Evolutionary conservation across 2,888 invertebrate species (phyloP), one percentile per base, ranked within the genome.

Genomic region (Agrochola circellaris): DNA sequence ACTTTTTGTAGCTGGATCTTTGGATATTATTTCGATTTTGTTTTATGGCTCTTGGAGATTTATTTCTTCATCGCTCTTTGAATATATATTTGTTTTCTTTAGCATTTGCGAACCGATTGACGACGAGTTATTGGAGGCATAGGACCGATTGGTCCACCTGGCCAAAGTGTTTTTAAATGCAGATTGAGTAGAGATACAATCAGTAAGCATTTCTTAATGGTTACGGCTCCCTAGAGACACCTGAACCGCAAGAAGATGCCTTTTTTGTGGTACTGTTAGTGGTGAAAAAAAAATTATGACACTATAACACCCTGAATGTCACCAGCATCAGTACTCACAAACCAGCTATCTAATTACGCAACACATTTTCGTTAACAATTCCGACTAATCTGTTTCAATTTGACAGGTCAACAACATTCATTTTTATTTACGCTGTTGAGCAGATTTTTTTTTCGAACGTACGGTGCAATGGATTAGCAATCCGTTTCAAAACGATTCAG

Each of bases 31-130:
- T 72, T 77, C 66, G 71, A 75, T 62, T 82, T 78, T 62, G 73
- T 74, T 82, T 62, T 66, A 85, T 62, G 17, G 48, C 77, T 58
- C n/a, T 58, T 0, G 4, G 30, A 60, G 64, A 72, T 80, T 77
- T 76, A 64, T 78, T 81, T 84, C 83, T 73, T 81, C 76, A 81
- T 85, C 64, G 67, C 13, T 17, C 20, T 61, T 84, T 71, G 30
- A 60, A 51, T 54, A 38, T 62, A 67, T 67, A 64, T 70, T 67
- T 42, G 54, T 51, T 78, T 79, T 82, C 7, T 62, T 68, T 62
- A n/a, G 34, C 4, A 48, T 69, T 83, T 78, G 60, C 61, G n/a
- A 45, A 56, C 6, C 23, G 13, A 58, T 73, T 61, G 61, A n/a
- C 4, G 20, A 56, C 45, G 45, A 67, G 15, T 58, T 30, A 15